Percentiles rank a stretch among this genome's conserved stretches.
Evolutionary conservation across 1,140 invertebrate genomes (phyloP).

Genomic region (Muscidifurax raptorellus): DNA sequence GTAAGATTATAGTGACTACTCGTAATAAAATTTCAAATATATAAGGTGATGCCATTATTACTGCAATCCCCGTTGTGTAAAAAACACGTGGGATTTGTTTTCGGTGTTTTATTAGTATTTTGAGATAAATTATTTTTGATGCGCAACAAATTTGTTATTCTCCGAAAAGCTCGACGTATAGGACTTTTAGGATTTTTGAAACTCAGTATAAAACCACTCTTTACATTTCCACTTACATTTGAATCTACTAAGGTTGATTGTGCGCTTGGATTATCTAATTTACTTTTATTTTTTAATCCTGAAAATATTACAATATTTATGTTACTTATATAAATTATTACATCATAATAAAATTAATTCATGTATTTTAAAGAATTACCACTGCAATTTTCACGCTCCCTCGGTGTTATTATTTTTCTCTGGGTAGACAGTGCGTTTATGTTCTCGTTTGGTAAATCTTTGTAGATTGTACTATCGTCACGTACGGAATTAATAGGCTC

Average conservation of each 20-base stretch:
- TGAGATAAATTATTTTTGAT: not conserved
- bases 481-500: not conserved
- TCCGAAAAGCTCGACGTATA: not conserved
- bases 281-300: not conserved
- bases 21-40: not conserved
- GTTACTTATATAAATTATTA: not conserved
- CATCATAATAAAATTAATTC: not conserved
- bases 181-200: not conserved
- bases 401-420: not conserved
- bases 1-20: too few relatives aligned
- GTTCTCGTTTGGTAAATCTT: not conserved
- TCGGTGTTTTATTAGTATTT: not conserved
- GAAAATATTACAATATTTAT: not conserved
- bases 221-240: not conserved
- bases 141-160: constrained; percentile 1
- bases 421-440: not conserved
- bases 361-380: not conserved
- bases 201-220: not conserved
- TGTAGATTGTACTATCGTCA: not conserved
- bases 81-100: not conserved
- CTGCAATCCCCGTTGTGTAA: not conserved
- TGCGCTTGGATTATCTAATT: not conserved
- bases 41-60: not conserved
- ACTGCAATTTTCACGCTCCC: not conserved
- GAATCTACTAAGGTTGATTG: not conserved